A percentile compares a stretch with the other conserved stretches of the same genome.
Evolutionary conservation across 1,140 invertebrate species (phyloP).

Genomic region (Oedothorax gibbosus): DNA sequence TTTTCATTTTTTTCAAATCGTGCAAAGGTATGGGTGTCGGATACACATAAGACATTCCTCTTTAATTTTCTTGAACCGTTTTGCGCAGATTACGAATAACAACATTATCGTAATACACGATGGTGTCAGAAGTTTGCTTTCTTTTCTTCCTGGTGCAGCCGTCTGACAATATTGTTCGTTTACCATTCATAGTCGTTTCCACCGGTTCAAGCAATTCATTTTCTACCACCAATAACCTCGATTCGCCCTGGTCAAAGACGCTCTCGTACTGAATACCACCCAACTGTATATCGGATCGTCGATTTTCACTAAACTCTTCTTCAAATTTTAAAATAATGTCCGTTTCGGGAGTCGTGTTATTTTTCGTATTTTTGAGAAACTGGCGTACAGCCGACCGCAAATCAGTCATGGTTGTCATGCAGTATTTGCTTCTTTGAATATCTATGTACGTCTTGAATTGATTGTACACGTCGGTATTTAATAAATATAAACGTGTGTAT

Average conservation of each 20-base stretch:
- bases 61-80: slow-evolving; percentile 6
- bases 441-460: slow-evolving; percentile 21
- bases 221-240: background rate
- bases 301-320: slow-evolving; percentile 1
- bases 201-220: background rate
- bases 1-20: background rate
- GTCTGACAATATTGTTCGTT: background rate
- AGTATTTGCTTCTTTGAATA: background rate
- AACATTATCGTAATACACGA: background rate
- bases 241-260: background rate
- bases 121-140: background rate
- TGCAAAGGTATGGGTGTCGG: background rate
- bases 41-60: background rate
- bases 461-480: slow-evolving; percentile 17
- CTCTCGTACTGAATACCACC: background rate
- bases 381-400: slow-evolving; percentile 9
- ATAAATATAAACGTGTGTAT: slow-evolving; percentile 14
- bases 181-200: background rate
- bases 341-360: background rate
- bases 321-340: slow-evolving; percentile 29
- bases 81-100: background rate
- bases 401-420: slow-evolving; percentile 24
- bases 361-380: slow-evolving; percentile 13
- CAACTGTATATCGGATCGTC: background rate
- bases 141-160: background rate